A percentile compares a stretch with the other conserved stretches of the same genome.
Evolutionary conservation across 2,888 invertebrate species (phyloP).

Genomic region (Drosophila nigricruria): DNA sequence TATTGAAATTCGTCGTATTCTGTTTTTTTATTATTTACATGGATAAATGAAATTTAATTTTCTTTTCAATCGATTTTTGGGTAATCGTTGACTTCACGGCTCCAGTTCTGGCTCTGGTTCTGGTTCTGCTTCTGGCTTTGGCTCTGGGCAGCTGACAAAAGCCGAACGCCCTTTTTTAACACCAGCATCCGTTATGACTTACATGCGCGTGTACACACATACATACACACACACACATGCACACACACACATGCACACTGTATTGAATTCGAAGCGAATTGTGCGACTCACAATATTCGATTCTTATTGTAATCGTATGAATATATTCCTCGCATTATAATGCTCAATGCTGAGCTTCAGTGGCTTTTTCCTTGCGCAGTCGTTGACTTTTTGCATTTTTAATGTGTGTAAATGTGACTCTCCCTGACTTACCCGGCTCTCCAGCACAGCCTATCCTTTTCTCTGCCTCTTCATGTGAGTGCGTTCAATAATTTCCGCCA

Average conservation of each 20-base stretch:
- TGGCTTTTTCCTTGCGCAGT: conserved; percentile 72
- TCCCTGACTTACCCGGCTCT: conserved; percentile 1
- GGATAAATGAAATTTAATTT: conserved; percentile 29
- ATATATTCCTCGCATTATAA: conserved; percentile 75
- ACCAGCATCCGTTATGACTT: conserved; percentile 46
- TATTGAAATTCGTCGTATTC: not conserved
- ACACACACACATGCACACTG: not conserved
- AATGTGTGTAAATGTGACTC: conserved; percentile 65
- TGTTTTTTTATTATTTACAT: conserved; percentile 4
- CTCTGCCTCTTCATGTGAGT: conserved; percentile 42
- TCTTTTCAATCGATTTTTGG: conserved; percentile 44
- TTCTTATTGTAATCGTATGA: conserved; percentile 79
- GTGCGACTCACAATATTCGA: conserved; percentile 68
- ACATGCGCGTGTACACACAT: conserved; percentile 10
- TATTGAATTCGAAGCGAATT: conserved; percentile 47
- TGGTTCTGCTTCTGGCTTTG: conserved; percentile 16
- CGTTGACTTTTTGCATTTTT: conserved; percentile 79
- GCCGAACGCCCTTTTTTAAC: conserved; percentile 46
- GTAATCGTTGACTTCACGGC: conserved; percentile 42
- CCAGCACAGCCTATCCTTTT: conserved; percentile 3
- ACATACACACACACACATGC: not conserved
- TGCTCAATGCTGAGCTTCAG: conserved; percentile 69
- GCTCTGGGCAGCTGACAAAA: conserved; percentile 38
- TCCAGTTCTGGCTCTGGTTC: conserved; percentile 10
- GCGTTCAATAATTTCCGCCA: conserved; percentile 77